Evolutionary conservation across 2,888 invertebrate genomes (phyloP), one percentile per base, ranked within the genome.

Genomic region (Monoplex corrugatus): DNA sequence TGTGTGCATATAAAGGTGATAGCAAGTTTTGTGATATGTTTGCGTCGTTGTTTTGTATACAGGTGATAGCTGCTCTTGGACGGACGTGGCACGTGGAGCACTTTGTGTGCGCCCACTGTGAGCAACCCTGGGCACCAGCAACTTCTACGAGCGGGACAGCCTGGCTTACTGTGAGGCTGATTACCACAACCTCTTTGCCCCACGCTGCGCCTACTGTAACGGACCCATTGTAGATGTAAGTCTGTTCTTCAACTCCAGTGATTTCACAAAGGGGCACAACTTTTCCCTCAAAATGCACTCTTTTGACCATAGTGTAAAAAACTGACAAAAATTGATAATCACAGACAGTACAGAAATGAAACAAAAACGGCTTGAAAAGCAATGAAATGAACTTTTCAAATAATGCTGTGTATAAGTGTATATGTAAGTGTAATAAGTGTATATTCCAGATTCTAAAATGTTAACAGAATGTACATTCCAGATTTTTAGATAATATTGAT

Each of bases 1-100:
- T 72, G 72, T 72, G 57, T 57, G 57, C 23, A n/a, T 72, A n/a
- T 72, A 6, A 6, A 32, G 6, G 72, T 57, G 0, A 19, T 13
- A 19, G 57, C 23, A 13, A 19, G 57, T 57, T 57, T 19, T 2
- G 50, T 50, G 50, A 50, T 19, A 50, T 50, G 57, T 50, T 72
- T 72, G 1, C n/a, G 32, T 72, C 72, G 10, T 72, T 28, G 2
- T 80, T 28, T 43, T n/a, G 10, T 63, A 87, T 92, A 19, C 96
- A 97, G 97, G 98, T 99, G 94, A 98, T 98, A 96, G 99, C 99
- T 91, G 99, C 99, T 38, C 96, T 99, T 96, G 99, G 99, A 89
- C 98, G 98, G 96, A 99, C 99, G 92, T 99, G 99, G 99, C 99
- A 99, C 96, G 99, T 99, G 84, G 99, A 99, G 97, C 99, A 99